These are phyloP conservation scores for Megaceryle maxima DNA, from an alignment of 2,113 vertebrate genomes.

Conservation along the genomic window DNA sequence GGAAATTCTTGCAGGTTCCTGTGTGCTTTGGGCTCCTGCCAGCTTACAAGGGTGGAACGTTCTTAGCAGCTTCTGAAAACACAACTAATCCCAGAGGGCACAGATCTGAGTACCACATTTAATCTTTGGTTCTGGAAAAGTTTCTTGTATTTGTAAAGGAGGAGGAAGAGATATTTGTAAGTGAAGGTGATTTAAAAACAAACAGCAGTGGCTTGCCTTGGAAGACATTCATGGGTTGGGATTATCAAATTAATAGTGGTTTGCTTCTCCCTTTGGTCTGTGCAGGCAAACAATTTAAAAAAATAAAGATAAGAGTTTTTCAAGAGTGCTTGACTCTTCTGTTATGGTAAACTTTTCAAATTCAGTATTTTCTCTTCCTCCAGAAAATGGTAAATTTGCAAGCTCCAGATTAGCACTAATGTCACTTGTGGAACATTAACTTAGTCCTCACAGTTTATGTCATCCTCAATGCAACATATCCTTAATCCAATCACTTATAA, in stretches of 20 bases:
- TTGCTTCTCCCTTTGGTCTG: not conserved
- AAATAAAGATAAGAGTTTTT: not conserved
- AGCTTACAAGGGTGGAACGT: not conserved
- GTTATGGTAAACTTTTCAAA: not conserved
- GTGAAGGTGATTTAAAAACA: not conserved
- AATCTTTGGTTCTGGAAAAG: slow-evolving; percentile 8
- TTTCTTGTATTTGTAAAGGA: not conserved
- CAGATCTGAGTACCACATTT: not conserved
- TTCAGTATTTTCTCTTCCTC: not conserved
- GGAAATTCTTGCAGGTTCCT: not conserved
- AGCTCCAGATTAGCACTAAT: not conserved
- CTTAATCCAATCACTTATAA: not conserved
- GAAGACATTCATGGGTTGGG: not conserved
- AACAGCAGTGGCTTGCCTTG: not conserved
- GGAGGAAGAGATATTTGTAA: not conserved
- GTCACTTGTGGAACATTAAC: not conserved
- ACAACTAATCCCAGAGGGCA: not conserved
- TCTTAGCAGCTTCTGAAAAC: slow-evolving; percentile 29
- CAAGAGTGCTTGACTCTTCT: not conserved
- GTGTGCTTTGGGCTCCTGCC: slow-evolving; percentile 5
- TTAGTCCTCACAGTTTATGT: not conserved
- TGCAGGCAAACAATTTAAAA: not conserved
- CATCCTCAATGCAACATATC: not conserved
- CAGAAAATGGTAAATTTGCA: not conserved
- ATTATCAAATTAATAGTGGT: not conserved